Percentiles rank a stretch among this genome's conserved stretches.
phyloP scores from a whole-genome alignment of 2,888 invertebrate species.

The Phalangium opilio region DNA sequence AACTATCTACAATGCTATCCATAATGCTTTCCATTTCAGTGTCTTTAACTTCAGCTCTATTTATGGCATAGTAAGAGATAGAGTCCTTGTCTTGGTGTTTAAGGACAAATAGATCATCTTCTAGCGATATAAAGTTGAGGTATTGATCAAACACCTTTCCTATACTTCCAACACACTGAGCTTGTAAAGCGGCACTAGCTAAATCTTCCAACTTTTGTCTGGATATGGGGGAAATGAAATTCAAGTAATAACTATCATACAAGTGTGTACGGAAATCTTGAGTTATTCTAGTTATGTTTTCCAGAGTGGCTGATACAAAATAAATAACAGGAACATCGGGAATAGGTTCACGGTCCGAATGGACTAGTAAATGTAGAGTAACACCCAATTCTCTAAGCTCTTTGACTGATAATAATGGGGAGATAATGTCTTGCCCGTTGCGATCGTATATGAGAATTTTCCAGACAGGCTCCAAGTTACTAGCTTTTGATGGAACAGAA shows the following conservation, averaged over 20 bases:
- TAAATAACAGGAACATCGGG: conserved; percentile 98
- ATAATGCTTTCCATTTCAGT: conserved; percentile 88
- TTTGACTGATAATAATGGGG: conserved; percentile 86
- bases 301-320: conserved; percentile 89
- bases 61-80: conserved; percentile 86
- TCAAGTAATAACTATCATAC: conserved; percentile 89
- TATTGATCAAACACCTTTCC: conserved; percentile 96
- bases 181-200: conserved; percentile 77
- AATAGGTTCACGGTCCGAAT: conserved; percentile 46
- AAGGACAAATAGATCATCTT: conserved; percentile 91
- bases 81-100: conserved; percentile 81
- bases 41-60: conserved; percentile 82
- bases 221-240: conserved; percentile 87
- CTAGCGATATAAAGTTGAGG: conserved; percentile 91
- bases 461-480: conserved; percentile 76
- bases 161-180: conserved; percentile 76
- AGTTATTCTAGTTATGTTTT: conserved; percentile 83
- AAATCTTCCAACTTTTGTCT: conserved; percentile 86
- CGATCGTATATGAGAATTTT: conserved; percentile 92
- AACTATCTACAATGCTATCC: conserved; percentile 84
- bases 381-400: conserved; percentile 91
- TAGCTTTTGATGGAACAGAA: conserved; percentile 54
- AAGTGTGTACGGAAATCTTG: conserved; percentile 56
- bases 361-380: conserved; percentile 84
- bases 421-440: conserved; percentile 94